Evolutionary conservation across 2,113 vertebrate species (phyloP), one percentile per base, ranked within the genome.

Genomic region (Puffinus mauretanicus): DNA sequence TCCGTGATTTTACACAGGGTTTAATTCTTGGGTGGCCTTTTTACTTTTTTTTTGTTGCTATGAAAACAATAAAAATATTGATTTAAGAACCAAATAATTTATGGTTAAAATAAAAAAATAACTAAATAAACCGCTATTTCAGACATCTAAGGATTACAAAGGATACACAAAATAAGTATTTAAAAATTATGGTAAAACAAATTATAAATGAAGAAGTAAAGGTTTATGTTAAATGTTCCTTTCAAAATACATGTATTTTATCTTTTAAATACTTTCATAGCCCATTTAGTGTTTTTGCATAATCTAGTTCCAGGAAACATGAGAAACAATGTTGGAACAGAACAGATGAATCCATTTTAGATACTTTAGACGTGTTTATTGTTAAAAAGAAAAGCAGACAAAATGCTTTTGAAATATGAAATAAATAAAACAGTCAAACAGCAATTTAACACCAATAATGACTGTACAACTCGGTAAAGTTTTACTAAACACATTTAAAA

Each of bases 311-410:
- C 32, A 80, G 16, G 64, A 91, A 92, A 76, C 70, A 86, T 58
- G 34, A 84, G 57, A 78, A 84, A 84, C n/a, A 67, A 95, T 67
- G 82, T 90, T 96, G 81, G 90, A 97, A 98, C 88, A 97, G 94
- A 98, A 97, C 80, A 98, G 95, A 97, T 98, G 97, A 97, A 97
- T 92, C 91, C 69, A 90, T 94, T 94, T 90, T 85, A 87, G 81
- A 94, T 96, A 96, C 69, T 84, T 97, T 82, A 95, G n/a, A 78
- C 17, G 61, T 61, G 82, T 98, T 98, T 98, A 98, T 98, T 98
- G 84, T 94, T 96, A 93, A 96, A 94, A 97, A 91, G 54, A 97
- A 97, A 96, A 61, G 70, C 88, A 97, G 95, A 98, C 97, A 98
- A 97, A 97, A 96, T 81, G 96, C 18, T 91, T 97, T 89, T 72